Evolutionary conservation across 2,113 vertebrate genomes (phyloP).

Genomic region (Rhinichthys klamathensis): DNA sequence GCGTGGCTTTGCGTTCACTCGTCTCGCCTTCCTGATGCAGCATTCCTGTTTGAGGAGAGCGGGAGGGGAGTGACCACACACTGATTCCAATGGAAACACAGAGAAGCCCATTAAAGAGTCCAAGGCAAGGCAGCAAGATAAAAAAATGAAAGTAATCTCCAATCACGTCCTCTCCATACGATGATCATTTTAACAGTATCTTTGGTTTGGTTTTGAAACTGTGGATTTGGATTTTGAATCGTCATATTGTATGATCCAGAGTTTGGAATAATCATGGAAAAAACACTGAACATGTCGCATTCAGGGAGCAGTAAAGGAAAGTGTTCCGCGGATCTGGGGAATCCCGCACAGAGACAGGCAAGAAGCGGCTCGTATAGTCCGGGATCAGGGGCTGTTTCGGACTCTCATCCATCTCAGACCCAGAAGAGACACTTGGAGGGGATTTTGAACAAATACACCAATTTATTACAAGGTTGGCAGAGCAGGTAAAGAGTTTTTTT

Average conservation of each 20-base stretch:
- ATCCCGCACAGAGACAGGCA: constrained; percentile 61
- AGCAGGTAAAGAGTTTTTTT: constrained; percentile 79
- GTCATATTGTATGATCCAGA: background rate
- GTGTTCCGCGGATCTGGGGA: constrained; percentile 65
- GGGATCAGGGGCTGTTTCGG: constrained; percentile 55
- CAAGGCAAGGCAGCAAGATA: constrained; percentile 53
- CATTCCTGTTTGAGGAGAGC: constrained; percentile 58
- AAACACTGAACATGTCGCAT: constrained; percentile 52
- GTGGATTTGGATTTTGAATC: constrained; percentile 12
- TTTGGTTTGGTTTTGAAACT: background rate
- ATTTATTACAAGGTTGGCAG: constrained; percentile 93
- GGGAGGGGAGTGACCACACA: constrained; percentile 63
- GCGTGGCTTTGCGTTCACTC: background rate
- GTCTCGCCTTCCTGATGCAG: constrained; percentile 38
- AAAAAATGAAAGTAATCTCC: constrained; percentile 11
- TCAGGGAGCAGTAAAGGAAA: constrained; percentile 55
- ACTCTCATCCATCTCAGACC: constrained; percentile 42
- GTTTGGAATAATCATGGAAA: constrained; percentile 48
- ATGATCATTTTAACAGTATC: background rate
- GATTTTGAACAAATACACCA: constrained; percentile 90
- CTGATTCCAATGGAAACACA: constrained; percentile 63
- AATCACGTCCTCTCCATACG: background rate
- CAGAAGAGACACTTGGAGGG: constrained; percentile 78
- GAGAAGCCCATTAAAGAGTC: constrained; percentile 39
- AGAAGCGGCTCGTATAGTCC: constrained; percentile 70